phyloP scores from a whole-genome alignment of 2,888 invertebrate genomes.

The Eristalinus sepulchralis region DNA sequence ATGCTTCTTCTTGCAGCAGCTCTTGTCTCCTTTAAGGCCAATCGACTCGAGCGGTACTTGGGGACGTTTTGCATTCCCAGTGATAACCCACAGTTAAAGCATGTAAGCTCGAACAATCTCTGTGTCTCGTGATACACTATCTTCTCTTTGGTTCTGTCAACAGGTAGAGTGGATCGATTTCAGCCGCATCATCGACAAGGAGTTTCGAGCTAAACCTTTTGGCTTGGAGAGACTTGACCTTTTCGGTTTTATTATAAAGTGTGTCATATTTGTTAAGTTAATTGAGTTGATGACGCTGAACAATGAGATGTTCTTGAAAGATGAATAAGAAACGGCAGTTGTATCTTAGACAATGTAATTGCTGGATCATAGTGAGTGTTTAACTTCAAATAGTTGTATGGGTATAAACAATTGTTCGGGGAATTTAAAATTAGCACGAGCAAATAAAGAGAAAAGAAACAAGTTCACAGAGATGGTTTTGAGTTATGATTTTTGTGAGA shows the following conservation, averaged over 20 bases:
- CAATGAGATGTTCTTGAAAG: not conserved
- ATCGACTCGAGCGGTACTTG: slow-evolving; percentile 13
- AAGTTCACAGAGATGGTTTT: too few relatives aligned
- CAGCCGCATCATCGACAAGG: not conserved
- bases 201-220: not conserved
- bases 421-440: too few relatives aligned
- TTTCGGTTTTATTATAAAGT: slow-evolving; percentile 9
- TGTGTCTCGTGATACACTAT: not conserved
- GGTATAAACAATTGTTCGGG: too few relatives aligned
- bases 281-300: not conserved
- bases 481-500: too few relatives aligned
- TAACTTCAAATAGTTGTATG: too few relatives aligned
- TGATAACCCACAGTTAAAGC: not conserved
- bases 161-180: slow-evolving; percentile 29
- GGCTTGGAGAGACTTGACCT: not conserved
- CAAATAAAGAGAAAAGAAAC: too few relatives aligned
- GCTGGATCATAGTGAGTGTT: too few relatives aligned
- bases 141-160: not conserved
- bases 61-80: not conserved
- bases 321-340: not conserved
- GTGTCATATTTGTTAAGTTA: not conserved
- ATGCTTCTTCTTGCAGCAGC: slow-evolving; percentile 19
- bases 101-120: not conserved
- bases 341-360: too few relatives aligned
- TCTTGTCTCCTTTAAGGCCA: slow-evolving; percentile 11